Evolutionary conservation across 1,140 invertebrate genomes (phyloP).

Genomic region (Pygmarrhopalites habei): DNA sequence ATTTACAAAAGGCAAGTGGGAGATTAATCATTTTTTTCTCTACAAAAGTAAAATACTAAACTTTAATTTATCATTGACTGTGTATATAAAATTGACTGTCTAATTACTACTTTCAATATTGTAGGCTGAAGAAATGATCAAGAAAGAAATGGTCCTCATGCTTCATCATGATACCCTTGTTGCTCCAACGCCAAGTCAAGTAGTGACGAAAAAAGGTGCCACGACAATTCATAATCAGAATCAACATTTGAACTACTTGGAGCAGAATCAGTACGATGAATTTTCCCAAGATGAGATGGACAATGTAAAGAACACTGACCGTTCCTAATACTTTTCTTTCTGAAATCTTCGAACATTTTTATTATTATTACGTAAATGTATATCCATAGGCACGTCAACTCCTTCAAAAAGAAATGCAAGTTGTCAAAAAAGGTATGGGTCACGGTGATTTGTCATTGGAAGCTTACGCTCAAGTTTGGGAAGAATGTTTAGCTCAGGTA

Average conservation of each 20-base stretch:
- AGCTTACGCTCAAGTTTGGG: constrained; percentile 91
- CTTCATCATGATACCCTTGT: constrained; percentile 74
- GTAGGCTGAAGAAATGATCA: constrained; percentile 91
- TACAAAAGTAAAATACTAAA: no score
- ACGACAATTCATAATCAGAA: constrained; percentile 51
- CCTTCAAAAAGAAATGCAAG: constrained; percentile 73
- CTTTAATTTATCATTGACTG: no score
- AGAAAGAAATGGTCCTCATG: constrained; percentile 94
- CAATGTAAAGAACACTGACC: constrained; percentile 48
- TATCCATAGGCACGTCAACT: constrained; percentile 19
- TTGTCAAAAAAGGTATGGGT: constrained; percentile 86
- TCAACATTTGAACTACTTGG: constrained; percentile 69
- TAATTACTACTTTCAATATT: background rate
- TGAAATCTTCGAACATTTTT: background rate
- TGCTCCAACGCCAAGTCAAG: constrained; percentile 49
- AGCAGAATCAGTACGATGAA: constrained; percentile 75
- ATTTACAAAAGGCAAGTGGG: constrained; percentile 63
- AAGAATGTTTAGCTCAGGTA: constrained; percentile 79
- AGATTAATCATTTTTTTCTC: no score
- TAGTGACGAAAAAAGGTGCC: constrained; percentile 42
- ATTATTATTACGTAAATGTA: no score
- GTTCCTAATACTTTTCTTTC: no score
- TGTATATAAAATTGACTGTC: background rate
- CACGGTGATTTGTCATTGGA: constrained; percentile 89
- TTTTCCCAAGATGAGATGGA: constrained; percentile 63